A percentile compares a stretch with the other conserved stretches of the same genome.
Evolutionary conservation across 1,140 invertebrate species (phyloP).

Genomic region (Sweltsa coloradensis): DNA sequence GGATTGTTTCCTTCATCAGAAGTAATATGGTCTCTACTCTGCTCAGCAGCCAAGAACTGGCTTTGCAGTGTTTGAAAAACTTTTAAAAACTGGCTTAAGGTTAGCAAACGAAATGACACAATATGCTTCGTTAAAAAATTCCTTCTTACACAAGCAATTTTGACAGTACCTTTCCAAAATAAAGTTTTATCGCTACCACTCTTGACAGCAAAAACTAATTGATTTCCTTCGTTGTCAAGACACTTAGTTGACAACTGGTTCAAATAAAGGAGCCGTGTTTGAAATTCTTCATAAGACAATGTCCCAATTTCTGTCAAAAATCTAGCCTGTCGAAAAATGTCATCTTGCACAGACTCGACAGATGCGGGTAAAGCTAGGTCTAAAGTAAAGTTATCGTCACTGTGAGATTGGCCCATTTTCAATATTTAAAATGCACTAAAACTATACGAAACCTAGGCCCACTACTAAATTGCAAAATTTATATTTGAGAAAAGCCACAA

Average conservation of each 20-base stretch:
- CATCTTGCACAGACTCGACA: too few species aligned
- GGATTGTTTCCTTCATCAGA: neutral
- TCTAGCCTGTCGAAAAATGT: too few species aligned
- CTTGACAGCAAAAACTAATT: slow-evolving; percentile 50
- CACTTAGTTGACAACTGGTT: slow-evolving; percentile 42
- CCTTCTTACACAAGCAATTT: slow-evolving; percentile 50
- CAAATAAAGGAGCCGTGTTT: too few species aligned
- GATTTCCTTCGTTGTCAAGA: slow-evolving; percentile 42
- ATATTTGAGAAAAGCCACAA: too few species aligned
- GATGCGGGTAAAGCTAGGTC: too few species aligned
- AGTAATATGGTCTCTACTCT: slow-evolving; percentile 20
- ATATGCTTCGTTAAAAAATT: slow-evolving; percentile 34
- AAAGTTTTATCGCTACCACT: slow-evolving; percentile 46
- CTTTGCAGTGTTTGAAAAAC: slow-evolving; percentile 36
- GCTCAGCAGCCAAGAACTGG: slow-evolving; percentile 25
- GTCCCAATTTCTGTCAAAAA: too few species aligned
- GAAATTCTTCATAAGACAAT: too few species aligned
- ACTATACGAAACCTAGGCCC: too few species aligned
- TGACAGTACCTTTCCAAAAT: slow-evolving; percentile 54
- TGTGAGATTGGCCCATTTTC: too few species aligned
- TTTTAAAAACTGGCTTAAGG: slow-evolving; percentile 44
- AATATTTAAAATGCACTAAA: too few species aligned
- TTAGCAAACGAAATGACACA: slow-evolving; percentile 41
- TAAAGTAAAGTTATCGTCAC: too few species aligned
- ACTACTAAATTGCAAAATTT: too few species aligned